Evolutionary conservation across 1,140 invertebrate genomes (phyloP).

Genomic region (Harlomillsia oculata): DNA sequence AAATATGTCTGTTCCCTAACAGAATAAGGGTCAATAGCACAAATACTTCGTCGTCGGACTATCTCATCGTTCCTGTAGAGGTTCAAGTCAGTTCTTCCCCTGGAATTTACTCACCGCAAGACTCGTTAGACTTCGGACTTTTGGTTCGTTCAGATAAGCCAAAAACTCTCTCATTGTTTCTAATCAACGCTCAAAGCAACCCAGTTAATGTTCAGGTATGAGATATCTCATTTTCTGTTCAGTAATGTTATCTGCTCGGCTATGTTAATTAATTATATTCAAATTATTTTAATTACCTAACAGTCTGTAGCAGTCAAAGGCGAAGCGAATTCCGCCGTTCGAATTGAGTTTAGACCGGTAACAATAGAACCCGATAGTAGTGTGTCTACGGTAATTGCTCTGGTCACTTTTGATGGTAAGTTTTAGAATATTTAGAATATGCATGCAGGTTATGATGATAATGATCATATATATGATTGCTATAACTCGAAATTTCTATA

Average conservation of each 20-base stretch:
- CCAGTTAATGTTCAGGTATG: constrained; percentile 57
- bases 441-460: background rate
- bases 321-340: constrained; percentile 44
- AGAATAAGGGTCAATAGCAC: constrained; percentile 63
- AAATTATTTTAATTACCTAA: constrained; percentile 22
- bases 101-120: constrained; percentile 65
- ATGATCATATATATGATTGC: background rate
- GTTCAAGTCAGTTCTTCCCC: constrained; percentile 65
- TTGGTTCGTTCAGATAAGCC: constrained; percentile 58
- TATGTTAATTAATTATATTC: too few relatives aligned
- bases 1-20: constrained; percentile 19
- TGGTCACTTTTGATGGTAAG: constrained; percentile 48
- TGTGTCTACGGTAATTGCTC: constrained; percentile 44
- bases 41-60: constrained; percentile 43
- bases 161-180: constrained; percentile 52
- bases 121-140: constrained; percentile 73
- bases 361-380: constrained; percentile 46
- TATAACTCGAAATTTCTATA: background rate
- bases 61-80: constrained; percentile 73
- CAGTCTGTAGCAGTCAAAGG: constrained; percentile 41
- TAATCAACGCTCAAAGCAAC: constrained; percentile 63
- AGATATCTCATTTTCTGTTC: constrained; percentile 4
- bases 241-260: constrained; percentile 31
- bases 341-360: constrained; percentile 45
- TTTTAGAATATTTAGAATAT: constrained; percentile 15